Evolutionary conservation across 30 jellyfish, hydroid and myxozoan genomes (phyloP).

Genomic region (Clytia hemisphaerica): DNA sequence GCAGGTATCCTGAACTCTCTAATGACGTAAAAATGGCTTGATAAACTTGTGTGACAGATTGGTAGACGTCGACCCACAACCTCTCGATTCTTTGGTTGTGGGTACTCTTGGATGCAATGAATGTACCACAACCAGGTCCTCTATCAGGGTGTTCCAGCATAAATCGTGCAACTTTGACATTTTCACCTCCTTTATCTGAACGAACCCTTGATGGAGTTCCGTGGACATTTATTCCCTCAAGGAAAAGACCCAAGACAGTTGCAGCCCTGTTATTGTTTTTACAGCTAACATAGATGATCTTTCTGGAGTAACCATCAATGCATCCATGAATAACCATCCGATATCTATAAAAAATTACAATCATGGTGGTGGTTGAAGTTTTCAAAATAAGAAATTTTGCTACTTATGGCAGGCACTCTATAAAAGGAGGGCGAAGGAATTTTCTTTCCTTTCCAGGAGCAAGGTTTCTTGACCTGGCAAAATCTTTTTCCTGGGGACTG

Average conservation of each 20-base stretch:
- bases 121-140: constrained; percentile 10
- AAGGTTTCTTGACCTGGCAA: no score
- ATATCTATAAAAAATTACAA: no score
- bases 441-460: no score
- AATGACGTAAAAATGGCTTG: background rate
- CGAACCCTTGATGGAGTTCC: constrained; percentile 15
- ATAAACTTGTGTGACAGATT: background rate
- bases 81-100: constrained; percentile 14
- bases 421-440: no score
- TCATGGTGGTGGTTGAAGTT: no score
- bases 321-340: no score
- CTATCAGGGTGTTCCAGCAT: constrained; percentile 12
- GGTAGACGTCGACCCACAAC: constrained; percentile 11
- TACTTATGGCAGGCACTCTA: no score
- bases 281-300: constrained; percentile 2
- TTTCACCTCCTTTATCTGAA: constrained; percentile 8
- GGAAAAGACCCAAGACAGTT: background rate
- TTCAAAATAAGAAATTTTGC: no score
- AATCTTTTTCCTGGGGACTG: no score
- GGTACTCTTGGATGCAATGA: background rate
- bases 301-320: no score
- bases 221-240: background rate
- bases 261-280: constrained; percentile 3
- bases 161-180: constrained; percentile 13
- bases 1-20: background rate